Base-by-base conservation (phyloP, 2,797 vertebrate genomes). In the Gymnopithys bicolor region DNA sequence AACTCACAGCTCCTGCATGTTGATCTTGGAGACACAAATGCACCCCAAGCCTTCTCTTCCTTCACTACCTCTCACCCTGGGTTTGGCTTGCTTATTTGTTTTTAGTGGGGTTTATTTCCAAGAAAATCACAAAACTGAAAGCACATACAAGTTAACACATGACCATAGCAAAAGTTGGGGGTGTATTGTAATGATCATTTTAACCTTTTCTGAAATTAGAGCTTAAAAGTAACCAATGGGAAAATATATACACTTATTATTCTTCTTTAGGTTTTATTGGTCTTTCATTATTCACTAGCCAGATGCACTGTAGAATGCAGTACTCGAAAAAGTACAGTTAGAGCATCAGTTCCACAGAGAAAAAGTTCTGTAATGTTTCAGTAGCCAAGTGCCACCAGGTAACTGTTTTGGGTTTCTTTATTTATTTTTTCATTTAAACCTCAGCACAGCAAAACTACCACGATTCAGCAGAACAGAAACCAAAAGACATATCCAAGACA, bases 381-480 rank as follows among this genome's bases (percentile, higher is more conserved):
- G 95, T 81, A 97, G 94, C 88, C 90, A 83, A 97, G 89, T 94
- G 97, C 96, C 97, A 97, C 87, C 94, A 97, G 43, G 55, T 94
- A 96, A 96, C 39, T 77, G 33, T 16, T 64, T 18, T 4, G 4
- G 24, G 5, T 48, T 81, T 58, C n/a, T 23, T 66, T 96, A 96
- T 96, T 96, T 97, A 96, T 51, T 97, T 95, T 97, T 97, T 97
- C 95, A 94, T 96, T 93, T 97, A 97, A 97, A 98, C 88, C 75
- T 96, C 92, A 94, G 91, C 30, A 95, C 92, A 93, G 98, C 89
- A 97, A 96, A 97, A 94, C 97, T 94, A 98, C 96, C 95, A 95
- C 43, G 80, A 90, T 37, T 52, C 71, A 17, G 30, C 33, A 78
- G 35, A 87, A 76, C 11, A 4, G 33, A 84, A 87, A 53, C 22